These are phyloP conservation scores for Electrona antarctica DNA, from an alignment of 2,113 vertebrate species.

Conservation along the genomic window DNA sequence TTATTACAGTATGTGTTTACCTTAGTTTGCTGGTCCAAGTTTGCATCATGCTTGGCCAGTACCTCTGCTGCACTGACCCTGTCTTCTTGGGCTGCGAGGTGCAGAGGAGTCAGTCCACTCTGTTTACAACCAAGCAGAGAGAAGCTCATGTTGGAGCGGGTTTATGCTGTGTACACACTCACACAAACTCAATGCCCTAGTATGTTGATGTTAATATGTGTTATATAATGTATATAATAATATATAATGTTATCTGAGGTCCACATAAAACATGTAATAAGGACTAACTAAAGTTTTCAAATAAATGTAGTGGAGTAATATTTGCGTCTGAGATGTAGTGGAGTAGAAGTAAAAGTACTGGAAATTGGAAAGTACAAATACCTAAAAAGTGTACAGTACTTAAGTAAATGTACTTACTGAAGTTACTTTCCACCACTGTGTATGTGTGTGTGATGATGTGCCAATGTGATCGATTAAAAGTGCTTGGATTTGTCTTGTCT, in stretches of 20 bases:
- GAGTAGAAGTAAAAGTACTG: too few species aligned
- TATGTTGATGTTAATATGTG: too few species aligned
- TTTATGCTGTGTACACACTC: too few species aligned
- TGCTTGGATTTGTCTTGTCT: not conserved
- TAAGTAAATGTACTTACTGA: too few species aligned
- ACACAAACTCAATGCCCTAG: too few species aligned
- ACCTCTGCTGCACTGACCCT: constrained; percentile 90
- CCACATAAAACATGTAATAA: not conserved
- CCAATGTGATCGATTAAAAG: not conserved
- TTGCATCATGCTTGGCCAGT: constrained; percentile 87
- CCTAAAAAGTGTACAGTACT: too few species aligned
- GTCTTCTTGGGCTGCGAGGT: constrained; percentile 95
- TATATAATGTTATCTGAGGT: not conserved
- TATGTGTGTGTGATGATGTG: not conserved
- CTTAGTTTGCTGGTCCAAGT: constrained; percentile 94
- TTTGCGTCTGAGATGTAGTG: not conserved
- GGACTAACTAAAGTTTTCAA: not conserved
- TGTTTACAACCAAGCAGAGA: constrained; percentile 59
- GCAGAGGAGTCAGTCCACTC: constrained; percentile 91
- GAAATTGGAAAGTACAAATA: too few species aligned
- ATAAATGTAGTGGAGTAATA: too few species aligned
- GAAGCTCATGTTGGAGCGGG: not conserved
- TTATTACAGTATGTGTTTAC: constrained; percentile 60
- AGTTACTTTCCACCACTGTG: too few species aligned
- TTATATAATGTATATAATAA: too few species aligned